Conservation (phyloP, 2,888 invertebrate genomes). For the Odontothrips loti region DNA sequence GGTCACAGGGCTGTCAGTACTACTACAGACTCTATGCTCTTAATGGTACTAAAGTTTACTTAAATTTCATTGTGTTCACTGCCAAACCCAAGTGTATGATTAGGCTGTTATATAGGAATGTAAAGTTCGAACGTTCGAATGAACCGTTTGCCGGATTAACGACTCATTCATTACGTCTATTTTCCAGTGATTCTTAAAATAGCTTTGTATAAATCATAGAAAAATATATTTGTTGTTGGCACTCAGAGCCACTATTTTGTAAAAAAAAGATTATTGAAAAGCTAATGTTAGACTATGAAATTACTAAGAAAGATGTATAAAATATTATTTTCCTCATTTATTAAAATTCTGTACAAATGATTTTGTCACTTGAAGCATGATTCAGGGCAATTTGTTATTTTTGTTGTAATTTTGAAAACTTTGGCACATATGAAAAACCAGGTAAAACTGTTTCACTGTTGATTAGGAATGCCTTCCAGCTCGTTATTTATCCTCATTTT, state of each 20-base stretch:
- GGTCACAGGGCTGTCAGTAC: neutral
- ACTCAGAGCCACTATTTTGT: slow-evolving; percentile 26
- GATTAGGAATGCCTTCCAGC: neutral
- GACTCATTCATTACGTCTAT: slow-evolving; percentile 23
- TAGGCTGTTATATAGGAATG: slow-evolving; percentile 20
- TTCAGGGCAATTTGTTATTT: slow-evolving; percentile 22
- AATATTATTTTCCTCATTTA: slow-evolving; percentile 23
- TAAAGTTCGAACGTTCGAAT: slow-evolving; percentile 23
- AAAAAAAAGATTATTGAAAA: slow-evolving; percentile 26
- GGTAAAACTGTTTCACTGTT: slow-evolving; percentile 16
- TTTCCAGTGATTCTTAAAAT: slow-evolving; percentile 23
- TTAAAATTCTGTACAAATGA: slow-evolving; percentile 8
- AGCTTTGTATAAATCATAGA: slow-evolving; percentile 27
- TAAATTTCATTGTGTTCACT: slow-evolving; percentile 27
- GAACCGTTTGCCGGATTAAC: slow-evolving; percentile 26
- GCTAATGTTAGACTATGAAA: slow-evolving; percentile 16
- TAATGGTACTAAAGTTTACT: slow-evolving; percentile 27
- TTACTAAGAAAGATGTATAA: slow-evolving; percentile 15
- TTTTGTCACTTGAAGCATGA: neutral
- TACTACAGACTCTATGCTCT: slow-evolving; percentile 24
- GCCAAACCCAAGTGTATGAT: slow-evolving; percentile 20
- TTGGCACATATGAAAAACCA: slow-evolving; percentile 2
- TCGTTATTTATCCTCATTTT: slow-evolving; percentile 14
- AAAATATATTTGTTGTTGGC: slow-evolving; percentile 25
- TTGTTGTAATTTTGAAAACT: slow-evolving; percentile 15